phyloP scores from a whole-genome alignment of 2,113 vertebrate genomes.

The Pachyramphus minor region DNA sequence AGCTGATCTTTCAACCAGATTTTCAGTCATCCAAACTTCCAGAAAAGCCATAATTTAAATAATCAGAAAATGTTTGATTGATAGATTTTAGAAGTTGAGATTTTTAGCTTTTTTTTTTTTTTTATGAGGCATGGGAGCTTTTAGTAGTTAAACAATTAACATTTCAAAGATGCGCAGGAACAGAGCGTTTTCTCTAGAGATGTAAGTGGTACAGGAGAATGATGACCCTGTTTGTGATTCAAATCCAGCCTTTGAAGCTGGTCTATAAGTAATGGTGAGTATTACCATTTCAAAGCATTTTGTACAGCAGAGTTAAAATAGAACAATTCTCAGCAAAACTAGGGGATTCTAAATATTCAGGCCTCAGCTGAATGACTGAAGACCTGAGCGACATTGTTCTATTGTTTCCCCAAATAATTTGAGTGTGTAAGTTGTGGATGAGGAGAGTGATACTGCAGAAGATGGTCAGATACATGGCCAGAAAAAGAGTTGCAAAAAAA shows the following conservation, averaged over 20 bases:
- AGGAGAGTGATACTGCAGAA: not conserved
- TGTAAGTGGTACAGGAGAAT: conserved; percentile 20
- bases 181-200: conserved; percentile 47
- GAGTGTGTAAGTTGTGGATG: accelerated
- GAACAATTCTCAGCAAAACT: conserved; percentile 46
- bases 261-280: not conserved
- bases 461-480: not conserved
- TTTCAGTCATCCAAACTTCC: not conserved
- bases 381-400: not conserved
- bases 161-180: conserved; percentile 60
- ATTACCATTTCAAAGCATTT: conserved; percentile 65
- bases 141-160: conserved; percentile 55
- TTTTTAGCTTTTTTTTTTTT: not conserved
- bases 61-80: not conserved
- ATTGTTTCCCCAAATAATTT: not conserved
- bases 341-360: conserved; percentile 15
- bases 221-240: conserved; percentile 28
- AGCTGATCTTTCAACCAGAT: not conserved
- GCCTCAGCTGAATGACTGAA: conserved; percentile 13
- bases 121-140: not conserved
- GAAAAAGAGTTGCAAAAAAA: not conserved
- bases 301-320: conserved; percentile 39
- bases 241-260: conserved; percentile 62
- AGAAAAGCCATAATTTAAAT: not conserved
- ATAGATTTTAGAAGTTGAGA: not conserved